Base-by-base conservation (phyloP, 2,888 invertebrate species). In the Melieria picta region DNA sequence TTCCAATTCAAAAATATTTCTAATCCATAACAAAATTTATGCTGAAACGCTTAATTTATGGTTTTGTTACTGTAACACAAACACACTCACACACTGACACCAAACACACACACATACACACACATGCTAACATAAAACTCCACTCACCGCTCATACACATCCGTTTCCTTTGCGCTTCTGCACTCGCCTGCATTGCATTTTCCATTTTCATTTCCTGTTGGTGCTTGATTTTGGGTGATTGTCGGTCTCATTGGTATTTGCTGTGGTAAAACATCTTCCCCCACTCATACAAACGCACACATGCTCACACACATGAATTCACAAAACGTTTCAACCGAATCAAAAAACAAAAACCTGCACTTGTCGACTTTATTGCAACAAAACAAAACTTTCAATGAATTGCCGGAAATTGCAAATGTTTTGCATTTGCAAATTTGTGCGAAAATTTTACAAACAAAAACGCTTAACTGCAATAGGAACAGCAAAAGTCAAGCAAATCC, bases 401-500 rank as follows among this genome's bases (percentile, higher is more conserved):
- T 7, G 7, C 58, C 3, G 4, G 30, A 30, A 30, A 58, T 42
- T 10, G 5, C 43, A n/a, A 43, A 16, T 58, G 42, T 16, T 16
- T 16, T 16, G 16, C 16, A 16, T 16, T 16, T 16, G 11, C 42
- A 58, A 58, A 30, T 30, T 30, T 30, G 30, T 58, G 13, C 58
- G 11, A 30, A 42, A 7, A 30, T 30, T 30, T 30, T 30, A 2
- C 30, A 58, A 30, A 58, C 5, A 58, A 30, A 5, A 42, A 56
- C 42, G 30, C 16, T 57, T 16, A 16, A 57, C 45, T 5, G 4
- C 46, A 43, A 50, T 60, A 67, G 67, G 50, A 52, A n/a, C 57
- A 60, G 56, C 43, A 74, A 71, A 79, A 79, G 66, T 52, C 71
- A 43, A 77, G 77, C 74, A 76, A 79, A 72, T 72, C 77, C 7